Conservation (phyloP, 2,113 vertebrate genomes). For the Sterna hirundo region DNA sequence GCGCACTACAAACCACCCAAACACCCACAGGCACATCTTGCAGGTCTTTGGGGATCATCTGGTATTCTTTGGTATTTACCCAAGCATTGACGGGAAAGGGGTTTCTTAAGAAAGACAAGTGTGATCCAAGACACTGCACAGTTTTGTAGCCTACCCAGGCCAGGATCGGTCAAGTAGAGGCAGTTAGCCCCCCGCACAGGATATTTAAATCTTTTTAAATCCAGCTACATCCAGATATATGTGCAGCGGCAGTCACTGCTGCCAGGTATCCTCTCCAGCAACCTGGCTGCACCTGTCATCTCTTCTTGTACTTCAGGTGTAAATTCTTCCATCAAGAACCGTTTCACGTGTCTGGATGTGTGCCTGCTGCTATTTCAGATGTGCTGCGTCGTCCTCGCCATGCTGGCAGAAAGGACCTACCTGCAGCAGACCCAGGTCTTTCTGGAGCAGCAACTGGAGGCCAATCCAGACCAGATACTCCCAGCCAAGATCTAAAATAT, state of each 20-base stretch:
- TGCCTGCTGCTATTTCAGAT: not conserved
- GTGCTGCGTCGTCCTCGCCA: not conserved
- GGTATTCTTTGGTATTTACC: not conserved
- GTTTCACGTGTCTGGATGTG: not conserved
- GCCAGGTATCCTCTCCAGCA: not conserved
- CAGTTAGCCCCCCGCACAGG: not conserved
- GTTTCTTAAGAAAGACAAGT: not conserved
- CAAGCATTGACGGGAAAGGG: not conserved
- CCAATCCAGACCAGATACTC: not conserved
- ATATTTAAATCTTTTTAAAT: not conserved
- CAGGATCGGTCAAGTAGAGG: not conserved
- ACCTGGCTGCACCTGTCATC: not conserved
- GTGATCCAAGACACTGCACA: not conserved
- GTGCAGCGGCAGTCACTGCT: not conserved
- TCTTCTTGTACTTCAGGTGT: not conserved
- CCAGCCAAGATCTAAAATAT: not conserved
- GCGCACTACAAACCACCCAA: not conserved
- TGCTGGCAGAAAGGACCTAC: not conserved
- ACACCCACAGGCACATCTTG: rapidly evolving
- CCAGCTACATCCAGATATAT: not conserved
- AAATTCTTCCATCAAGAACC: not conserved
- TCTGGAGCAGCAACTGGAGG: not conserved
- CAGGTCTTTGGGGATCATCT: not conserved
- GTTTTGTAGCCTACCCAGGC: not conserved
- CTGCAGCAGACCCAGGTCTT: not conserved